phyloP scores from a whole-genome alignment of 2,113 vertebrate genomes.

The Thalassarche chlororhynchos region DNA sequence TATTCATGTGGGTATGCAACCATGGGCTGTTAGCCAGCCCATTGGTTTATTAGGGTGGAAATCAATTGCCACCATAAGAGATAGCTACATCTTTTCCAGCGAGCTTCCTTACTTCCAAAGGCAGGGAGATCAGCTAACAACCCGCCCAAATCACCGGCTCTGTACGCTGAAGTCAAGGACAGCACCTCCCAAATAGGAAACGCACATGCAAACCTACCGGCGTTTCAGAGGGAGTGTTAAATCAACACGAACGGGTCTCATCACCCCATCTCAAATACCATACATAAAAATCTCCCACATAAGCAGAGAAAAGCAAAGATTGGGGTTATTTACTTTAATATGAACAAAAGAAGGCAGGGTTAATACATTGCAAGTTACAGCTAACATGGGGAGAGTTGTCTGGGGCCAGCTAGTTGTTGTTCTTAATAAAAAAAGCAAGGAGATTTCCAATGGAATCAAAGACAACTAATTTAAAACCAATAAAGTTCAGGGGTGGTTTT shows the following conservation, averaged over 20 bases:
- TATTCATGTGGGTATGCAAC: background rate
- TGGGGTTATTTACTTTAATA: background rate
- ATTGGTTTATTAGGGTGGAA: background rate
- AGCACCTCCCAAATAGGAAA: background rate
- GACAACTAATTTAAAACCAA: background rate
- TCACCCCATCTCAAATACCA: background rate
- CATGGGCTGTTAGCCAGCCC: background rate
- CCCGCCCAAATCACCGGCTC: no score
- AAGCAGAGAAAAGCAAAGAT: background rate
- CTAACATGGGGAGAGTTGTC: background rate
- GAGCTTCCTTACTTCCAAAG: background rate
- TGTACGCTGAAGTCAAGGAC: background rate
- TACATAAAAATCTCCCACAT: background rate
- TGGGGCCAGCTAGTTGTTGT: background rate
- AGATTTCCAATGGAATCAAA: background rate
- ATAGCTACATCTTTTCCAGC: background rate
- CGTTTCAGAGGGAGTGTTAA: background rate
- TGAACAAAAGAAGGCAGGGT: background rate
- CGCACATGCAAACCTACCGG: fast-evolving
- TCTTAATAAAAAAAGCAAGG: background rate
- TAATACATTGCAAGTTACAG: background rate
- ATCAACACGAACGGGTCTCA: background rate
- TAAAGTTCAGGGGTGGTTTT: background rate
- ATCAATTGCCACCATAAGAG: background rate
- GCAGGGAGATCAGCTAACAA: no score